Percentiles rank a stretch among this genome's conserved stretches.
phyloP scores from a whole-genome alignment of 2,888 invertebrate genomes.

The Cataglyphis livida region DNA sequence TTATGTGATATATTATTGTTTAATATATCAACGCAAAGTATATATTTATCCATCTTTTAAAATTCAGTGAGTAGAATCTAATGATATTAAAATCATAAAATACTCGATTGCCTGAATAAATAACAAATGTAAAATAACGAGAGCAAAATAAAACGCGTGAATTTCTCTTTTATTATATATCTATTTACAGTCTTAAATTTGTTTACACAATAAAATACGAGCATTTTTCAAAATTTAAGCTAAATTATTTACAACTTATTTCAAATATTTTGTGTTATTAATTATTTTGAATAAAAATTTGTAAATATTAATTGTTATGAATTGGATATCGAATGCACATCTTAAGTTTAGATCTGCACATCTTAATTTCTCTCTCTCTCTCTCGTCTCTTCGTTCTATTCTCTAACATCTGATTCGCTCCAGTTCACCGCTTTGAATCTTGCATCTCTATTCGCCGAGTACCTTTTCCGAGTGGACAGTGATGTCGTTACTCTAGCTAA shows the following conservation, averaged over 20 bases:
- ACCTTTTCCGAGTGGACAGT: slow-evolving; percentile 67
- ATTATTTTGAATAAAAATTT: background rate
- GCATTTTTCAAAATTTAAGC: background rate
- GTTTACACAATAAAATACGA: background rate
- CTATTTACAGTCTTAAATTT: background rate
- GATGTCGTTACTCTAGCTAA: slow-evolving; percentile 71
- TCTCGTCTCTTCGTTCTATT: slow-evolving; percentile 14
- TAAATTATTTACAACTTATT: background rate
- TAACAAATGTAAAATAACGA: background rate
- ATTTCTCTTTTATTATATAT: background rate
- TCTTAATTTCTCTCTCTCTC: background rate
- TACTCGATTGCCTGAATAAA: background rate
- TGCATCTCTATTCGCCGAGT: slow-evolving; percentile 33
- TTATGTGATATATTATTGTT: slow-evolving; percentile 12
- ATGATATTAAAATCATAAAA: slow-evolving; percentile 10
- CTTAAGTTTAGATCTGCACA: background rate
- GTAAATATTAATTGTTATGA: background rate
- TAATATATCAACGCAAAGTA: slow-evolving; percentile 24
- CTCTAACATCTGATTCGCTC: slow-evolving; percentile 5
- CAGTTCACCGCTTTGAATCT: background rate
- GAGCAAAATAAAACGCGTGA: background rate
- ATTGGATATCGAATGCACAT: background rate
- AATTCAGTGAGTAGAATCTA: background rate
- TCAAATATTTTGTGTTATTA: background rate
- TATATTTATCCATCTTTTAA: background rate